Conservation (phyloP, 2,888 invertebrate genomes). For the Nemotelus pantherinus region DNA sequence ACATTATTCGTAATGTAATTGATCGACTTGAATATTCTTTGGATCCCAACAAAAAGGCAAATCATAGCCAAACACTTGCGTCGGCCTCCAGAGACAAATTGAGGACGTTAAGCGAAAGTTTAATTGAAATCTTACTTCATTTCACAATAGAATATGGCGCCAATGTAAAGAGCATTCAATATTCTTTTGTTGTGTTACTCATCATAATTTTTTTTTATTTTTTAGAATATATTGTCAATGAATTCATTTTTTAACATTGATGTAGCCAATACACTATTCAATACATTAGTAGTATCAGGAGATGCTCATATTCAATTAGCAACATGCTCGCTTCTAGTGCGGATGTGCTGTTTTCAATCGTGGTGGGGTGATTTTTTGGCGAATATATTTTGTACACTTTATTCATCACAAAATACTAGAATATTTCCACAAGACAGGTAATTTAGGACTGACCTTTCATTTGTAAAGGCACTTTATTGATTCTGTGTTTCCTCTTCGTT, state of each 20-base stretch:
- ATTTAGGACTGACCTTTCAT: slow-evolving; percentile 40
- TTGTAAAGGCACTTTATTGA: too few species aligned
- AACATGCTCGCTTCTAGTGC: slow-evolving; percentile 80
- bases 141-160: slow-evolving; percentile 72
- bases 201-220: slow-evolving; percentile 27
- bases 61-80: slow-evolving; percentile 65
- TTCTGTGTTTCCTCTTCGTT: not conserved
- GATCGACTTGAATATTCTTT: slow-evolving; percentile 74
- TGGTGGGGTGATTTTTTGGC: slow-evolving; percentile 96
- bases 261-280: slow-evolving; percentile 73
- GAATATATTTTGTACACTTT: slow-evolving; percentile 80
- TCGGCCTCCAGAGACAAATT: slow-evolving; percentile 84
- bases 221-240: slow-evolving; percentile 60
- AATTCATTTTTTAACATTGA: slow-evolving; percentile 63
- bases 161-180: slow-evolving; percentile 55
- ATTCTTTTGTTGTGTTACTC: slow-evolving; percentile 13
- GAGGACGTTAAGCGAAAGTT: slow-evolving; percentile 80
- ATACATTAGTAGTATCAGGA: slow-evolving; percentile 79
- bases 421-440: slow-evolving; percentile 89
- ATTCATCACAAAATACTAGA: slow-evolving; percentile 79
- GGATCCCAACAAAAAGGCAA: slow-evolving; percentile 60
- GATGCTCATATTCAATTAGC: slow-evolving; percentile 82
- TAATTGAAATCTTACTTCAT: slow-evolving; percentile 83
- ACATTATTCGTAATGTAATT: slow-evolving; percentile 81
- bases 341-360: slow-evolving; percentile 74